Evolutionary conservation across 1,140 invertebrate species (phyloP).

Genomic region (Magallana angulata): DNA sequence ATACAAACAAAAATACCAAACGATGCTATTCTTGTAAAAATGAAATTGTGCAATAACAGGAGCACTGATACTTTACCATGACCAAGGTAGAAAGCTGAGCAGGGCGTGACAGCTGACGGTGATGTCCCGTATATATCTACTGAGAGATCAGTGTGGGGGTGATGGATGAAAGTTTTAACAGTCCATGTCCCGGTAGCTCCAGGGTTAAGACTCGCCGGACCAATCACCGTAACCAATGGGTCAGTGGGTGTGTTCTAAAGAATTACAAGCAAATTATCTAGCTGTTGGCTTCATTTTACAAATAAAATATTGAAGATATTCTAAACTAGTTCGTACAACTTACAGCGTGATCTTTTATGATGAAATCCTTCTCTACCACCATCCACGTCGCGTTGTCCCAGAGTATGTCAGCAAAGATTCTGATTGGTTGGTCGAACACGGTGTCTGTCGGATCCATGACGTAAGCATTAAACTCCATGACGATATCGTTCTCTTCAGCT

Average conservation of each 20-base stretch:
- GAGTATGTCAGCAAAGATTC: conserved; percentile 10
- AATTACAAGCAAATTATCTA: neutral
- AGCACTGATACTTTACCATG: neutral
- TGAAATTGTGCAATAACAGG: neutral
- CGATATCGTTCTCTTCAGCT: conserved; percentile 11
- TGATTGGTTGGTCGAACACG: conserved; percentile 10
- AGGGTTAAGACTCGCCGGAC: neutral
- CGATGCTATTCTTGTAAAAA: neutral
- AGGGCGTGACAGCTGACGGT: neutral
- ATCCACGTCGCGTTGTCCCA: conserved; percentile 14
- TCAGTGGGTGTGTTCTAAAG: neutral
- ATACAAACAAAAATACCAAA: neutral
- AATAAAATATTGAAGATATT: no score
- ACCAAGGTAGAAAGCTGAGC: neutral
- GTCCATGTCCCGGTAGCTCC: neutral
- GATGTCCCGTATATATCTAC: neutral
- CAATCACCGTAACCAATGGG: neutral
- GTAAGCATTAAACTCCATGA: neutral
- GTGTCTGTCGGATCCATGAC: conserved; percentile 27
- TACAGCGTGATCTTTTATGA: neutral
- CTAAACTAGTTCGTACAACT: neutral
- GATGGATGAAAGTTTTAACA: neutral
- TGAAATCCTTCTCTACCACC: neutral
- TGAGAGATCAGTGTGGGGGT: neutral
- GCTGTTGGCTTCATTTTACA: no score